Percentiles rank a stretch among this genome's conserved stretches.
Evolutionary conservation across 2,797 vertebrate species (phyloP).

Genomic region (Leontopithecus rosalia): DNA sequence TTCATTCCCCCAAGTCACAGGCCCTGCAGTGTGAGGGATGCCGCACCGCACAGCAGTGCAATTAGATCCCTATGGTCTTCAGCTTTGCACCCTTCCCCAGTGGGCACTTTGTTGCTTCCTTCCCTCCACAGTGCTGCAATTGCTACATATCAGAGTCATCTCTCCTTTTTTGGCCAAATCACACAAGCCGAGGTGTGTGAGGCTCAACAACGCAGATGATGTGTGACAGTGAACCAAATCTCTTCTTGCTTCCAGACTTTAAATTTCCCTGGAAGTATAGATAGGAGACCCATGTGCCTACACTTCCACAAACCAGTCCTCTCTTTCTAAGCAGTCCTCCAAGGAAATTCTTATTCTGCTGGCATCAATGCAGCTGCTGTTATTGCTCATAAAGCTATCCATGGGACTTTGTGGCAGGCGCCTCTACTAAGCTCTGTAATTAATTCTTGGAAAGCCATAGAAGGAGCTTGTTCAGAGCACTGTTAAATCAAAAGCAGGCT

Average conservation of each 20-base stretch:
- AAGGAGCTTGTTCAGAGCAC: conserved; percentile 54
- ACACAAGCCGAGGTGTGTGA: background rate
- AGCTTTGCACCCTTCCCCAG: background rate
- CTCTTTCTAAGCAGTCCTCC: conserved; percentile 30
- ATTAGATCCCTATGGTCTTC: background rate
- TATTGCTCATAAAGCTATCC: conserved; percentile 58
- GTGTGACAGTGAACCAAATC: background rate
- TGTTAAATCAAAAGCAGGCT: conserved; percentile 74
- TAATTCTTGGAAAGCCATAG: conserved; percentile 74
- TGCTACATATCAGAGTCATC: background rate
- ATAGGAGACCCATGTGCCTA: background rate
- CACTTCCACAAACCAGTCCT: background rate
- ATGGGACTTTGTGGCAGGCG: conserved; percentile 45
- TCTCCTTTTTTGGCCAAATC: background rate
- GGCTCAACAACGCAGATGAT: background rate
- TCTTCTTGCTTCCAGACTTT: background rate
- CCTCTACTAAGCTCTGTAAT: conserved; percentile 71
- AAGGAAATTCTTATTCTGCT: conserved; percentile 44
- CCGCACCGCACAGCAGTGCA: rapidly evolving
- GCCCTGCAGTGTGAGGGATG: background rate
- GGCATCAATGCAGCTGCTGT: background rate
- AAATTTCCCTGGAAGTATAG: background rate
- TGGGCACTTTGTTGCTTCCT: background rate
- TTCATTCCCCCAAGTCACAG: background rate
- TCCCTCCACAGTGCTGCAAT: background rate